These are phyloP conservation scores for Napeogenes inachia DNA, from an alignment of 2,888 invertebrate species.

Conservation along the genomic window DNA sequence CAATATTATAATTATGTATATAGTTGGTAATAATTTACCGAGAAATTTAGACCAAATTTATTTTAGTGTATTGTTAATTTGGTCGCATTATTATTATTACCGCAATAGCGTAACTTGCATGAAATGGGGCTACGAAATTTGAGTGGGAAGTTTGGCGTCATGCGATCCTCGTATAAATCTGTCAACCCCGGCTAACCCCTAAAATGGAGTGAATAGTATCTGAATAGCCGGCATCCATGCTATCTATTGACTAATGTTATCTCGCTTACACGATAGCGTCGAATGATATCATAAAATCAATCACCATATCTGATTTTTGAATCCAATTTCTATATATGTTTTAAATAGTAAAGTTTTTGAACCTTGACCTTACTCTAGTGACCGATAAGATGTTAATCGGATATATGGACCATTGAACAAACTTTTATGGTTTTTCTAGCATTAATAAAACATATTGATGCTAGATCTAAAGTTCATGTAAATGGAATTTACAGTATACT, in stretches of 20 bases:
- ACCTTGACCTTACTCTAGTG: no score
- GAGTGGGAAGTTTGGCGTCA: conserved; percentile 42
- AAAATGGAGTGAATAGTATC: conserved; percentile 8
- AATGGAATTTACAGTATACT: no score
- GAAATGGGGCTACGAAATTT: conserved; percentile 55
- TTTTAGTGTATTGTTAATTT: background rate
- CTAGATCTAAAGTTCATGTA: no score
- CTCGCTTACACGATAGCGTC: background rate
- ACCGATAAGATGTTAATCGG: no score
- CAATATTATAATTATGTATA: no score
- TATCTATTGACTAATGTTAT: background rate
- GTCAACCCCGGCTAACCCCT: conserved; percentile 41
- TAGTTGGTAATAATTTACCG: no score
- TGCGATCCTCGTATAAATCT: conserved; percentile 65
- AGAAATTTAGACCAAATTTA: background rate
- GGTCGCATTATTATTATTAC: conserved; percentile 20
- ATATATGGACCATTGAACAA: no score
- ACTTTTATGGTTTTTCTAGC: no score
- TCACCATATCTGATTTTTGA: no score
- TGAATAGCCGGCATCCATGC: conserved; percentile 13
- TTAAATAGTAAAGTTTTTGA: conserved; percentile 7
- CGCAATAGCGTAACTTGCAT: conserved; percentile 25
- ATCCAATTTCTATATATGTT: no score
- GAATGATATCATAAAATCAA: background rate
- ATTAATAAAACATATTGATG: no score